Base-by-base conservation (phyloP, 2,888 invertebrate genomes). In the Drosophila quinaria region DNA sequence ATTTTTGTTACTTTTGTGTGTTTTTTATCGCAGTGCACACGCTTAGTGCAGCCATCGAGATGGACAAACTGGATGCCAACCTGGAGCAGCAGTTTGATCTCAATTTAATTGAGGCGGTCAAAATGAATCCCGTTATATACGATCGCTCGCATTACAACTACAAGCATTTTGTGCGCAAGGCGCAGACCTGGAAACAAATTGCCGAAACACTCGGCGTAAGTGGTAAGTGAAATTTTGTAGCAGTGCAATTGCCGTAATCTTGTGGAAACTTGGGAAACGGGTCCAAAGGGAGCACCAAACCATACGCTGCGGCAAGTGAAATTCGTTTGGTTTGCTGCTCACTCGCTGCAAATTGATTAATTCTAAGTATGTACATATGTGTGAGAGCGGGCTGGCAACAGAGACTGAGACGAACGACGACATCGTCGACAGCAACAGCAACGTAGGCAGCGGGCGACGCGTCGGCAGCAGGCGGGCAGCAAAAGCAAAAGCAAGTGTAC, bases 111-210 rank as follows among this genome's bases (percentile, higher is more conserved):
- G 91, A 91, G 72, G 92, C 92, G 22, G 91, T 91, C 31, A 91
- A 92, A 82, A 81, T 90, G 76, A 92, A 91, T 85, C 91, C 92
- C 63, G 92, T 91, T 61, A 91, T 91, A 67, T 91, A 91, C 72
- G 91, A 91, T 80, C 90, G 91, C 17, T 92, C 91, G 6, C 91
- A 91, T 73, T 92, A 91, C 70, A 91, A 91, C 73, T 91, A 91
- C 67, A 91, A 91, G 63, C 91, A 91, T 74, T 91, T 91, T 71
- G 91, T 91, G 55, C 85, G 91, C 52, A 91, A 91, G 79, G 91
- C 91, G 31, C 92, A 92, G 70, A 91, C 92, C 22, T 91, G 91
- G 91, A 91, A 91, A 54, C 91, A 90, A 78, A 91, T 91, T 44
- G 91, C 91, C 44, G 91, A 92, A 70, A 87, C 91, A 35, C 91